Conservation (phyloP, 2,888 invertebrate species). For the Doris montereyensis region DNA sequence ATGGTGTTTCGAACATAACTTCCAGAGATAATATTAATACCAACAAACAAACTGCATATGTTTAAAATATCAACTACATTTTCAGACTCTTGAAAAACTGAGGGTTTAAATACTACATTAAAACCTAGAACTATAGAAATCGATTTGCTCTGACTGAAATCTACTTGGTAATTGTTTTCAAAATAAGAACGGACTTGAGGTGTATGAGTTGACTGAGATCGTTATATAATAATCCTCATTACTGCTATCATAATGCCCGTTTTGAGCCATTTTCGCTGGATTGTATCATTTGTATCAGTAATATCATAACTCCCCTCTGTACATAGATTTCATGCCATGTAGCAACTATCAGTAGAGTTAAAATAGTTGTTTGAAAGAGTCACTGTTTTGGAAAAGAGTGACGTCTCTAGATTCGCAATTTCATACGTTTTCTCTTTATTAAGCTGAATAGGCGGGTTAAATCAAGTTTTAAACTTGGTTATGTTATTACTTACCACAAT, state of each 20-base stretch:
- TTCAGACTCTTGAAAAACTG: slow-evolving; percentile 37
- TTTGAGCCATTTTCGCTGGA: not conserved
- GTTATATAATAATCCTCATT: not conserved
- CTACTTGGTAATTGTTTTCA: slow-evolving; percentile 8
- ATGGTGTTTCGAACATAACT: slow-evolving; percentile 19
- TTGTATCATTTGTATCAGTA: not conserved
- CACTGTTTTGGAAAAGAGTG: slow-evolving; percentile 3
- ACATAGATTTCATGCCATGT: not conserved
- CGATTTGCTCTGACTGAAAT: slow-evolving; percentile 7
- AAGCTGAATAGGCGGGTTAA: not conserved
- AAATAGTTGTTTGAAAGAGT: not conserved
- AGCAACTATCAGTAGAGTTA: not conserved
- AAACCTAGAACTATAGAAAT: slow-evolving; percentile 2
- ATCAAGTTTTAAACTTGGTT: not conserved
- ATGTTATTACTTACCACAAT: not conserved
- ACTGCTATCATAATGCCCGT: not conserved
- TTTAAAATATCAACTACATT: slow-evolving; percentile 36
- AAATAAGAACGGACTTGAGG: too few relatives aligned
- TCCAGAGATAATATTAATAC: slow-evolving; percentile 39
- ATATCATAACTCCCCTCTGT: not conserved
- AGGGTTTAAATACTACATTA: not conserved
- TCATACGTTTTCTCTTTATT: slow-evolving; percentile 22
- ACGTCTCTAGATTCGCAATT: slow-evolving; percentile 27
- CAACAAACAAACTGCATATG: slow-evolving; percentile 37
- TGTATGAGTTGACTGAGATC: slow-evolving; percentile 6